Evolutionary conservation across 2,888 invertebrate species (phyloP), one percentile per base, ranked within the genome.

Genomic region (Drosophila prostipennis): DNA sequence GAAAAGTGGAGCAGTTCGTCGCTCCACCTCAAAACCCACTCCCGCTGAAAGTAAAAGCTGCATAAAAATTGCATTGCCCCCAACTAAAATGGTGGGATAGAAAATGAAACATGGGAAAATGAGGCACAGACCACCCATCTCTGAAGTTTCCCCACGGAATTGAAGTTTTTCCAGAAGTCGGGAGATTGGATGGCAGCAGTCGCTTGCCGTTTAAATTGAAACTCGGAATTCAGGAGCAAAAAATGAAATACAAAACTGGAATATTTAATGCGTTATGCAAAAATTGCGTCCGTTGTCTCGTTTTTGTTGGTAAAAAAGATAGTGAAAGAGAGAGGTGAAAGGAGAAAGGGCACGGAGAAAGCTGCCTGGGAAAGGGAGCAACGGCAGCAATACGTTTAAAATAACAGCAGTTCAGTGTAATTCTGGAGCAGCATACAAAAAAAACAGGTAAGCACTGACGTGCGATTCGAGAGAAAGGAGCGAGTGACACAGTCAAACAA

Each of bases 181-280:
- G 73, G 61, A 61, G 48, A 59, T 54, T 60, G 55, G 54, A 64
- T 56, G 72, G 40, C 64, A 64, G 53, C 51, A 37, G 32, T 49
- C 63, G 82, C 64, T 61, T 76, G 80, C 76, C 79, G 87, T 77
- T 84, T 84, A 87, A 84, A 79, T 87, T 87, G 82, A 84, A 84
- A 82, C 80, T 78, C 79, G 78, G 79, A 72, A 77, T 59, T 60
- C 48, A 74, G 71, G 61, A 74, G 46, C 48, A 37, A 34, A 48
- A 69, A 59, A 55, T 63, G 54, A 79, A 63, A 79, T 70, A 72
- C 80, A 79, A 74, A 85, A 85, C 85, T 79, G 80, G 87, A 84
- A 84, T 84, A 82, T 78, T 84, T 84, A 87, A 84, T 84, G 85
- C 72, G 87, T 84, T 84, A 84, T 84, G 83, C 83, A 84, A 84